Evolutionary conservation across 2,113 vertebrate genomes (phyloP).

Genomic region (Nannobrachium achirus): DNA sequence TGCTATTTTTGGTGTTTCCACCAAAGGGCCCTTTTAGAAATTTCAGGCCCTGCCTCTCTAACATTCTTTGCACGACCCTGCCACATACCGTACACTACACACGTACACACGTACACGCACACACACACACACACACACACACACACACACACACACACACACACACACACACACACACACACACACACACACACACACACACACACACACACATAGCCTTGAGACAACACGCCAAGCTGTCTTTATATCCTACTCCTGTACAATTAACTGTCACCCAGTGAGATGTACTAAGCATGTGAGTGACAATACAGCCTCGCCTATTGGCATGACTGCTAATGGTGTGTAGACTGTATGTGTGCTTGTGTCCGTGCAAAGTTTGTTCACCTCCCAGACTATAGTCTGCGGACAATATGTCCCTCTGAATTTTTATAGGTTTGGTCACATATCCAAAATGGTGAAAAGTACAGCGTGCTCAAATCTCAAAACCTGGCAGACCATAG

Average conservation of each 20-base stretch:
- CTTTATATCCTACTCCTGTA: conserved; percentile 45
- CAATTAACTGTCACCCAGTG: conserved; percentile 62
- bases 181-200: conserved; percentile 21
- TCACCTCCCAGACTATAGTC: conserved; percentile 29
- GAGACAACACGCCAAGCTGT: too few relatives aligned
- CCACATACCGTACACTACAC: neutral
- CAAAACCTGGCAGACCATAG: conserved; percentile 13
- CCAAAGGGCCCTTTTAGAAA: too few relatives aligned
- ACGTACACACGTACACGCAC: neutral
- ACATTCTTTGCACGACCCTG: too few relatives aligned
- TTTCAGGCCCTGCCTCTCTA: too few relatives aligned
- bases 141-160: neutral
- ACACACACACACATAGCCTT: conserved; percentile 29
- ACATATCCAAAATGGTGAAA: conserved; percentile 6
- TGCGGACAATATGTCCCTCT: conserved; percentile 21
- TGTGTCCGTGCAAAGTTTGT: conserved; percentile 7
- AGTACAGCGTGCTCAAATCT: conserved; percentile 8
- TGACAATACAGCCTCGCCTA: conserved; percentile 4
- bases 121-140: neutral
- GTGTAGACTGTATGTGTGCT: neutral
- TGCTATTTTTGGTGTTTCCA: too few relatives aligned
- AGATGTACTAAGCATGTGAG: conserved; percentile 43
- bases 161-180: neutral
- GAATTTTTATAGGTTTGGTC: conserved; percentile 26
- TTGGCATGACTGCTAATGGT: neutral